Evolutionary conservation across 2,888 invertebrate genomes (phyloP), one percentile per base, ranked within the genome.

Genomic region (Suillia variegata): DNA sequence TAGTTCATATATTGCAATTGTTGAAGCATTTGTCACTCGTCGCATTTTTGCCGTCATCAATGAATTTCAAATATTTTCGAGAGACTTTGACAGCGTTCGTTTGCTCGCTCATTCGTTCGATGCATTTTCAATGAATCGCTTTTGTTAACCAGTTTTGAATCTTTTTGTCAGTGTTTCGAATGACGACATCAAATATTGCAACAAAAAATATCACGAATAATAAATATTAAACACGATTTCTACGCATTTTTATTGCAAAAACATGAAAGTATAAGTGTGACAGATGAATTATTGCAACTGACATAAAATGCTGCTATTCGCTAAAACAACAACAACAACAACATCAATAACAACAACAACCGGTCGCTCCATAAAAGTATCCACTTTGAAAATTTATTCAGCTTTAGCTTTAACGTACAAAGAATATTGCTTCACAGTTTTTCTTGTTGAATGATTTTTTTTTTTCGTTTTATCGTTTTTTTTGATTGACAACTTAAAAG

Each of bases 21-120:
- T 71, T 70, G 68, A 65, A 63, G 65, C 62, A 73, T 76, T 75
- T 75, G 71, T 74, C 73, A 74, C 70, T 66, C 64, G 64, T 67
- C 73, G 74, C 67, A 70, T 71, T 69, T 76, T 73, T 71, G 67
- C 60, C 67, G 66, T 70, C 75, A 60, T 67, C 66, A 68, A 66
- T 65, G 69, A 69, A 74, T 70, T 69, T 63, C 54, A 60, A 69
- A 67, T 67, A 60, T 62, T 64, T 64, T 57, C 52, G 62, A n/a
- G n/a, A n/a, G n/a, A n/a, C n/a, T n/a, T n/a, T n/a, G n/a, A n/a
- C n/a, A n/a, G n/a, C n/a, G n/a, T n/a, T n/a, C n/a, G n/a, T n/a
- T n/a, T n/a, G n/a, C n/a, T n/a, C n/a, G n/a, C n/a, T n/a, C n/a
- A n/a, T n/a, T n/a, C n/a, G n/a, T n/a, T n/a, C n/a, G n/a, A n/a